A percentile compares a stretch with the other conserved stretches of the same genome.
Conservation (phyloP, 2,888 invertebrate species). For the Scaptodrosophila latifasciaeformis region DNA sequence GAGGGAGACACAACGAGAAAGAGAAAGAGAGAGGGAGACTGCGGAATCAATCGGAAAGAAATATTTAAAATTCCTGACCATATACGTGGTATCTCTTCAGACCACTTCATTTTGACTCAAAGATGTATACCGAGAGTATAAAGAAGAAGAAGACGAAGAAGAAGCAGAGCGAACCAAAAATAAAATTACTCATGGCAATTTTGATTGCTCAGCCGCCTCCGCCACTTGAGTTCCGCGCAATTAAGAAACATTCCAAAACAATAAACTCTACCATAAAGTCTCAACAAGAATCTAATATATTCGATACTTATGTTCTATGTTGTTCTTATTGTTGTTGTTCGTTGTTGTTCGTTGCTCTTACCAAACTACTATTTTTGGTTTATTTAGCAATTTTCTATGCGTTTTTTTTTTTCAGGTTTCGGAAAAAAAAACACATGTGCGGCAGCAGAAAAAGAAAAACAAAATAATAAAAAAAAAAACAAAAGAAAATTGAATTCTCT, state of each 20-base stretch:
- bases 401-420: constrained; percentile 19
- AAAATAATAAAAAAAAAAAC: too few relatives aligned
- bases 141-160: not conserved
- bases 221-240: constrained; percentile 65
- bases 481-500: too few relatives aligned
- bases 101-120: too few relatives aligned
- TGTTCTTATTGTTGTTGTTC: constrained; percentile 22
- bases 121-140: not conserved
- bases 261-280: constrained; percentile 45
- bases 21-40: not conserved
- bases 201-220: constrained; percentile 15
- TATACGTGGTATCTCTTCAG: not conserved
- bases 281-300: not conserved
- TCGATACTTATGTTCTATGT: not conserved
- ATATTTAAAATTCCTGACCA: not conserved
- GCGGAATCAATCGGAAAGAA: not conserved
- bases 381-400: constrained; percentile 17
- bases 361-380: constrained; percentile 38
- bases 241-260: constrained; percentile 63
- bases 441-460: too few relatives aligned
- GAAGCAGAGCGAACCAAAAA: constrained; percentile 25
- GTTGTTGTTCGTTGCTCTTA: constrained; percentile 19
- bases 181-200: too few relatives aligned
- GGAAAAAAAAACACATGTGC: constrained; percentile 56
- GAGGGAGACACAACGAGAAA: constrained; percentile 3